Evolutionary conservation across 2,797 vertebrate genomes (phyloP), one percentile per base, ranked within the genome.

Genomic region (Hyperoplus immaculatus): DNA sequence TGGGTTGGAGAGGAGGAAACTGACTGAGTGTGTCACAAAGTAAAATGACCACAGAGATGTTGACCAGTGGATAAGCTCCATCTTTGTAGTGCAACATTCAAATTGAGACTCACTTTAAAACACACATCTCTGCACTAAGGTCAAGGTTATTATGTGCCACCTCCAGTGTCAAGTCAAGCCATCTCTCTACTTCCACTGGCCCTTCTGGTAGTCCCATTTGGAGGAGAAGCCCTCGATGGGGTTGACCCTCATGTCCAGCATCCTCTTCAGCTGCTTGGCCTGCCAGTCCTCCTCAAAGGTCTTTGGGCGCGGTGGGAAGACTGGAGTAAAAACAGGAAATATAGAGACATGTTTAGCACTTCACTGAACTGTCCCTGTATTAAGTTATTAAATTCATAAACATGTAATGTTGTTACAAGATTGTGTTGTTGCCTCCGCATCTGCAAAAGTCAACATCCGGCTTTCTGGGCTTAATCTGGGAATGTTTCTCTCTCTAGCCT

Each of bases 121-220:
- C 6, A 21, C 15, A 41, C 42, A 45, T 21, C 16, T 43, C 9
- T 2, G 15, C 21, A 56, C 69, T 45, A 50, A 70, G 59, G 66
- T 10, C 49, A 71, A 13, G 0, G 78, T 62, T 46, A 70, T 75
- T 15, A 59, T 29, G 57, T 5, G 45, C 69, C 63, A 15, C 59
- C 79, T 69, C 36, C 60, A 8, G 54, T 54, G 65, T 8, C 29
- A 29, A 29, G 29, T 29, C 29, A 29, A 45, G 12, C n/a, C 8
- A 58, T 4, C 4, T 21, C 63, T 85, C 86, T 87, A 96, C 88
- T 97, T 97, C 97, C 97, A 97, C 70, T 96, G 93, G n/a, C 94
- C 94, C 91, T 95, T 97, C 78, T 96, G 93, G 0, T 97, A 97
- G 90, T 98, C 96, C 97, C 97, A 98, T 36, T 91, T 91, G 75